Conservation (phyloP, 1,140 invertebrate species). For the Rhyacophila brunnea region DNA sequence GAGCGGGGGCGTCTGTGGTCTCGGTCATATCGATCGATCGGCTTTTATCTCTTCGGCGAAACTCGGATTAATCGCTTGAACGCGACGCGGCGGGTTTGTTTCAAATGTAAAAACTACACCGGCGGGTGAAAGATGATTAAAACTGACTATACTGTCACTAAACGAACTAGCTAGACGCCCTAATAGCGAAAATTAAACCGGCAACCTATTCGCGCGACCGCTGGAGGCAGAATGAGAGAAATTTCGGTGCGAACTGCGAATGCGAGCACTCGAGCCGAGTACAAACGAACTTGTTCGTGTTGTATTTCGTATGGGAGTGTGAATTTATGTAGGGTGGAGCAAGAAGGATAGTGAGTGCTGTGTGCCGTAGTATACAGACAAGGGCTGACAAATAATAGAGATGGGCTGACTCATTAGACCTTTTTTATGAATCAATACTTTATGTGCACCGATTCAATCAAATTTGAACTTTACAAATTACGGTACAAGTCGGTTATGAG, state of each 20-base stretch:
- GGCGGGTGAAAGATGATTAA: neutral
- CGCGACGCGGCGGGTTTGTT: constrained; percentile 2
- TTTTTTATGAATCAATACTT: no score
- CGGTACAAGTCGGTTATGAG: no score
- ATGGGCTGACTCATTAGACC: no score
- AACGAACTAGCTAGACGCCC: constrained; percentile 20
- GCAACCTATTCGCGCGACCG: constrained; percentile 3
- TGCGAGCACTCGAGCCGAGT: constrained; percentile 45
- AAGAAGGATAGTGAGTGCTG: constrained; percentile 33
- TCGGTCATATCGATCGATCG: constrained; percentile 44
- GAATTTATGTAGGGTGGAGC: constrained; percentile 27
- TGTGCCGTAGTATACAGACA: no score
- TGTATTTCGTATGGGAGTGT: neutral
- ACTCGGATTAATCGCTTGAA: neutral
- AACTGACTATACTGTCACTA: neutral
- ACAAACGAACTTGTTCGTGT: neutral
- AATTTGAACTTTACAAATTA: no score
- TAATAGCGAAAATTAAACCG: constrained; percentile 6
- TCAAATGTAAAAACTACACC: constrained; percentile 9
- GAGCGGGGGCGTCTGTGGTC: constrained; percentile 50
- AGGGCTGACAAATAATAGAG: neutral
- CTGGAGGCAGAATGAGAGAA: constrained; percentile 21
- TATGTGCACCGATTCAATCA: no score
- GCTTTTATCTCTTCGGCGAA: constrained; percentile 6
- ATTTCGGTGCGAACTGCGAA: constrained; percentile 37